Base-by-base conservation (phyloP, 2,797 vertebrate genomes). In the Taeniopygia guttata region DNA sequence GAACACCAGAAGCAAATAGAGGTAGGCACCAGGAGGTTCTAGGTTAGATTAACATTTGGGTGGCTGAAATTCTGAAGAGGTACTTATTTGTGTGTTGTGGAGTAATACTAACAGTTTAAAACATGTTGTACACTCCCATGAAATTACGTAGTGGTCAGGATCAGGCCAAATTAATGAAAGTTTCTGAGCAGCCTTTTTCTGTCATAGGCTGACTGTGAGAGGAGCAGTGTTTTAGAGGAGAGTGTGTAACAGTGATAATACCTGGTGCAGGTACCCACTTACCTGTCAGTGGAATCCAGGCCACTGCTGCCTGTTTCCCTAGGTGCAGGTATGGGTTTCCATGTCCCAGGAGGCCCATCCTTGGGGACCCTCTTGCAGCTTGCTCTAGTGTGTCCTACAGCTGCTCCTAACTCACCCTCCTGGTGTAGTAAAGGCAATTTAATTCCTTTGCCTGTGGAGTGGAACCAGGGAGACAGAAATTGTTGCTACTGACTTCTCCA, bases 341-440 rank as follows among this genome's bases (percentile, higher is more conserved):
- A 0, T 18, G 73, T 43, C 20, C 20, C 51, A 16, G 51, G 45
- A 0, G 1, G 42, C 29, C 18, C 40, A 30, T 29, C 29, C 40
- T 26, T 2, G 13, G 75, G 60, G 29, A 36, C 11, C 25, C 30
- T 60, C n/a, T n/a, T 46, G 51, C 43, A 55, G n/a, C 11, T 51
- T 77, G 36, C 84, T 74, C 36, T 52, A 9, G 16, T n/a, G 26
- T 4, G 15, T 70, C 45, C 54, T 51, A 13, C 36, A 51, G 14
- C 62, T 58, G 27, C 46, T 76, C 12, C 36, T 49, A 32, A 27
- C 67, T 66, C 40, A 6, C 12, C 11, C 8, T 82, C 29, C 59
- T 14, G 4, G 4, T 51, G 4, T 5, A 27, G 12, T 25, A 56
- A 87, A 63, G 36, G 8, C 29, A 6, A 84, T 67, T 87, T 58